These are phyloP conservation scores for Agriopis aurantiaria DNA, from an alignment of 2,888 invertebrate genomes.

Conservation along the genomic window DNA sequence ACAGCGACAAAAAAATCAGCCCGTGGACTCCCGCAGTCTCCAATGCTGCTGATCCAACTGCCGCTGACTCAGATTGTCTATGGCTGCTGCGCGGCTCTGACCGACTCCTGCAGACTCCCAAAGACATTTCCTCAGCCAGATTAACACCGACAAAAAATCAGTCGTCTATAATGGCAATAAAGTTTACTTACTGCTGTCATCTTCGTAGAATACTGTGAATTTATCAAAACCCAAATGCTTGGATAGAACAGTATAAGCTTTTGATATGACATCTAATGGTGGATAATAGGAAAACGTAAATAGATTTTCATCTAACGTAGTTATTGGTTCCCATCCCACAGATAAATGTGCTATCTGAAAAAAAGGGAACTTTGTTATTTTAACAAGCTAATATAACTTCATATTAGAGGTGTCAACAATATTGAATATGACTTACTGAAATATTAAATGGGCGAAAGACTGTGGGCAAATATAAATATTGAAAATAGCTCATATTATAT, in stretches of 20 bases:
- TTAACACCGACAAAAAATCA: background rate
- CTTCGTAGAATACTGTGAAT: constrained; percentile 93
- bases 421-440: no score
- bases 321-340: constrained; percentile 89
- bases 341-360: constrained; percentile 91
- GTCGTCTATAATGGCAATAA: background rate
- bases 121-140: background rate
- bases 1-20: background rate
- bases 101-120: background rate
- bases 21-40: background rate
- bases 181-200: constrained; percentile 87
- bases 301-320: constrained; percentile 83
- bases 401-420: no score
- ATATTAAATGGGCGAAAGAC: no score
- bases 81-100: background rate
- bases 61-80: background rate
- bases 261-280: constrained; percentile 88
- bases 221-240: constrained; percentile 90
- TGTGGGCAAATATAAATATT: no score
- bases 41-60: no score
- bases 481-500: no score
- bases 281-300: constrained; percentile 87
- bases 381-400: no score
- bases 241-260: constrained; percentile 89
- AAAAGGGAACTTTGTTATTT: background rate